Base-by-base conservation (phyloP, 2,113 vertebrate genomes). In the Mesitornis unicolor region DNA sequence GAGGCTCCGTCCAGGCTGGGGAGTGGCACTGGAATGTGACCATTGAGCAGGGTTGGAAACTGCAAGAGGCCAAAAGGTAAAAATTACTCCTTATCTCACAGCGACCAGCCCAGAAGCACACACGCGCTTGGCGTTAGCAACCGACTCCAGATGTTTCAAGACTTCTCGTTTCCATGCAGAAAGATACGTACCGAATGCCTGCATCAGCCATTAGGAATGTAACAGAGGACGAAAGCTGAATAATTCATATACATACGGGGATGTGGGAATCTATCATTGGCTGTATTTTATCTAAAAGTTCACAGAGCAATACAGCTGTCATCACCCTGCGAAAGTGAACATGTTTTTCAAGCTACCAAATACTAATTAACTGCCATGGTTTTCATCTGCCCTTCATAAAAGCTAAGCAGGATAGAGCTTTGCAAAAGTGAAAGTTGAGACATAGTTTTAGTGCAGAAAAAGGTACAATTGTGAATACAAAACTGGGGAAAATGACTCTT, bases 1-100 rank as follows among this genome's bases (percentile, higher is more conserved):
- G 99, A 98, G 90, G 98, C 98, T 97, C 99, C 98, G 87, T 99
- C 99, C 99, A 99, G 97, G 84, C 97, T 98, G 97, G 99, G 98
- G 94, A 99, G 98, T 45, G 98, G 98, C 96, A 99, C 97, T 48
- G 99, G 99, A 97, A 99, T 98, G 97, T 99, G 99, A 94, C 99
- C 98, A 42, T 99, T 99, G 54, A 99, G 98, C 98, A 99, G 98
- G 96, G 98, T 99, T 93, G 99, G 99, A 97, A 99, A 99, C 99
- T 99, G 98, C 15, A 93, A 96, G 80, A 96, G 89, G 95, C 96
- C 88, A 91, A 95, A 93, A 98, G 75, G 94, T 95, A 92, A 86
- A 91, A 92, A 43, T 95, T 19, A 61, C 25, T 83, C 47, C 67
- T 50, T 63, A 76, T 48, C 90, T 59, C 19, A 13, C 16, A 77